Percentiles rank a stretch among this genome's conserved stretches.
These are phyloP conservation scores for Bhutanitis thaidina DNA, from an alignment of 2,888 invertebrate genomes.

Conservation along the genomic window DNA sequence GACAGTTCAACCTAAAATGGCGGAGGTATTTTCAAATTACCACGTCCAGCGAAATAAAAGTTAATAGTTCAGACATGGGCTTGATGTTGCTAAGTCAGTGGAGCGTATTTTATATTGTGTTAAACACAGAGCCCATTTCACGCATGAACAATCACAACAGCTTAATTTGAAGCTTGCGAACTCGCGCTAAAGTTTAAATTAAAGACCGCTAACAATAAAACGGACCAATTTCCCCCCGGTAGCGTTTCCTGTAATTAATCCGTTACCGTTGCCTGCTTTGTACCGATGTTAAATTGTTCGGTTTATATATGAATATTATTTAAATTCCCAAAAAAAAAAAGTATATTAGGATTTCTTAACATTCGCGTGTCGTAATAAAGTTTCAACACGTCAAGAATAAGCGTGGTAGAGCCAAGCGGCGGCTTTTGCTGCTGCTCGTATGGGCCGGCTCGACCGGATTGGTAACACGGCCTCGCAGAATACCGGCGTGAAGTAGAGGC, in stretches of 20 bases:
- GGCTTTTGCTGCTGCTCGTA: too few species aligned
- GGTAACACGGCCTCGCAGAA: too few species aligned
- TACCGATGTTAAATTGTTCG: neutral
- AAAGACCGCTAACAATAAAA: constrained; percentile 14
- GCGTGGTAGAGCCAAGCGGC: too few species aligned
- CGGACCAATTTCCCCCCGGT: constrained; percentile 6
- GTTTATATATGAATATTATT: too few species aligned
- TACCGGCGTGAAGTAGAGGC: too few species aligned
- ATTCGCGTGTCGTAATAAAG: too few species aligned
- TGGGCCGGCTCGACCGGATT: too few species aligned
- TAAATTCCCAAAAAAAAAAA: too few species aligned
- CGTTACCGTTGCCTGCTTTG: constrained; percentile 1
- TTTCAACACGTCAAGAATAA: too few species aligned
- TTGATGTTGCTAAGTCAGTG: neutral
- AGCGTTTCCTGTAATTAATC: constrained; percentile 11
- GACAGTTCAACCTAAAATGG: too few species aligned
- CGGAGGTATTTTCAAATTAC: too few species aligned
- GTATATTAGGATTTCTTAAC: too few species aligned
- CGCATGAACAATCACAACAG: constrained; percentile 18
- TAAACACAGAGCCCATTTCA: constrained; percentile 8
- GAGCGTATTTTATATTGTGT: constrained; percentile 7
- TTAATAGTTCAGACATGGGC: neutral
- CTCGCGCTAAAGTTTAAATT: constrained; percentile 18
- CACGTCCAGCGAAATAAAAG: neutral
- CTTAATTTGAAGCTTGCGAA: constrained; percentile 13